phyloP scores from a whole-genome alignment of 1,140 invertebrate genomes.

The Phthorimaea operculella region DNA sequence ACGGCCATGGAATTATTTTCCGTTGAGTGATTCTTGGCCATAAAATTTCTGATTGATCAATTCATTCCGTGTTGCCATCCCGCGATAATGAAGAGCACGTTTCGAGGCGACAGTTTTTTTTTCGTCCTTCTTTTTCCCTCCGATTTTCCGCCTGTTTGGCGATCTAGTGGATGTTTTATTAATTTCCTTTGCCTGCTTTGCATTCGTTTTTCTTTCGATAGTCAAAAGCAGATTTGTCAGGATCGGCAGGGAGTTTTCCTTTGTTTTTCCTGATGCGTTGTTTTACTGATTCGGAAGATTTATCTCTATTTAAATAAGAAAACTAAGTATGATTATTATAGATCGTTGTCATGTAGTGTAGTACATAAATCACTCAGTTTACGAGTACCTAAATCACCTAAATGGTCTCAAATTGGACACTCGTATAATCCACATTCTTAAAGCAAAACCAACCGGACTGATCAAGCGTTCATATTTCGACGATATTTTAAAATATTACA shows the following conservation, averaged over 20 bases:
- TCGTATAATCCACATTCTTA: no score
- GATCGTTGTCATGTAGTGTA: constrained; percentile 6
- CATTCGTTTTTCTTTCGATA: constrained; percentile 22
- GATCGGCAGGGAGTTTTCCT: background rate
- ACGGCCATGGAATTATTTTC: constrained; percentile 59
- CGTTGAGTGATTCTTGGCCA: constrained; percentile 63
- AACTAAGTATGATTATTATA: no score
- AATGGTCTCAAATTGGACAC: no score
- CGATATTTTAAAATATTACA: no score
- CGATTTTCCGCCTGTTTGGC: constrained; percentile 59
- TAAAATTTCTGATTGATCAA: constrained; percentile 68
- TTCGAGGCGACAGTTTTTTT: constrained; percentile 46
- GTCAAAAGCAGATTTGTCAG: constrained; percentile 42
- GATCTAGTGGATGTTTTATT: constrained; percentile 58
- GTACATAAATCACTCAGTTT: no score
- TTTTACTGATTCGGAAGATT: background rate
- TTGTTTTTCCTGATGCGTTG: background rate
- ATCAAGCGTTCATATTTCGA: no score
- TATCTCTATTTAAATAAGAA: no score
- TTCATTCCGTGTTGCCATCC: constrained; percentile 60
- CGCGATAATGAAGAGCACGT: constrained; percentile 59
- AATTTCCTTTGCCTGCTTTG: constrained; percentile 24
- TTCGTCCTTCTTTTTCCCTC: constrained; percentile 20
- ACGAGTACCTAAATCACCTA: no score
- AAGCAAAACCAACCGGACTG: no score